Evolutionary conservation across 2,888 invertebrate species (phyloP).

Genomic region (Tipula helvola): DNA sequence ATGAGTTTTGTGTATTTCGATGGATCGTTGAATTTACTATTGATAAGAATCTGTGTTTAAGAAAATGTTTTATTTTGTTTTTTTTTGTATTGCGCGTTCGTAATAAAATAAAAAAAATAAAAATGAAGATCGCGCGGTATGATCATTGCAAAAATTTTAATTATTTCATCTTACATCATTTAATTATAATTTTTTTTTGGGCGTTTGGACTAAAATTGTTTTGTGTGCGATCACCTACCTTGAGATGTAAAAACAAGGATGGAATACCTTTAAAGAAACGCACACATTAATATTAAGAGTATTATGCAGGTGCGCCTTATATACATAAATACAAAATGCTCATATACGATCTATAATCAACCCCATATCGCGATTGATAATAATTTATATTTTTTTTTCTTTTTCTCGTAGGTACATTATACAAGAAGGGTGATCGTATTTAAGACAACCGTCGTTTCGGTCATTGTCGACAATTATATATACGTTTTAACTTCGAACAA

Average conservation of each 20-base stretch:
- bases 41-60: neutral
- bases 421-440: neutral
- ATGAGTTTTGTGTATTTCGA: neutral
- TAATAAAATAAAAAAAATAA: neutral
- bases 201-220: neutral
- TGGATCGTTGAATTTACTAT: neutral
- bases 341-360: neutral
- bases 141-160: neutral
- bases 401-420: neutral
- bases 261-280: neutral
- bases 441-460: neutral
- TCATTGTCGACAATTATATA: neutral
- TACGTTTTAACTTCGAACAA: neutral
- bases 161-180: neutral
- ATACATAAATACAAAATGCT: neutral
- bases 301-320: neutral
- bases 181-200: neutral
- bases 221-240: neutral
- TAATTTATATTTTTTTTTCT: neutral
- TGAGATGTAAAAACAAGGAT: neutral
- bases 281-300: neutral
- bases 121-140: neutral
- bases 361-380: conserved; percentile 4
- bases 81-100: neutral
- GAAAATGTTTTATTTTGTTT: neutral